These are phyloP conservation scores for Periparus ater DNA, from an alignment of 2,797 vertebrate genomes.

Conservation along the genomic window DNA sequence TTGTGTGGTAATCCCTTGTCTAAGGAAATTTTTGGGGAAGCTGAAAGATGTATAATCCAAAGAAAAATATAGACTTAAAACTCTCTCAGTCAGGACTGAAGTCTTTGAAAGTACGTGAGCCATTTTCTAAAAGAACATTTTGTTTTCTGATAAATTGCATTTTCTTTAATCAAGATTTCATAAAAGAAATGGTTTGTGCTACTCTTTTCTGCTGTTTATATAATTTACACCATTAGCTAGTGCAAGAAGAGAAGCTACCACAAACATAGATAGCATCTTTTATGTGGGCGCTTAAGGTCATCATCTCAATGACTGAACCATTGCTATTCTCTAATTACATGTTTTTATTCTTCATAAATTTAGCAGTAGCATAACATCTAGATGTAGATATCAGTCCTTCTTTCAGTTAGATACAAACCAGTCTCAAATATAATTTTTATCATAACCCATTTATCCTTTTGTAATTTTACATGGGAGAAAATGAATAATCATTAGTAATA, in stretches of 20 bases:
- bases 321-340: background rate
- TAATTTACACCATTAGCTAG: background rate
- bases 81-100: rapidly evolving
- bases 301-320: background rate
- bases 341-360: background rate
- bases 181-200: background rate
- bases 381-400: background rate
- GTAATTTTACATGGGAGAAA: conserved; percentile 3
- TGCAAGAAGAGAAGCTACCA: background rate
- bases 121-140: background rate
- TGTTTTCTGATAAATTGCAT: background rate
- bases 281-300: background rate
- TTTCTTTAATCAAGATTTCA: background rate
- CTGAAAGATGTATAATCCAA: background rate
- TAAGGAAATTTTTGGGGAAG: background rate
- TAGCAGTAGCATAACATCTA: background rate
- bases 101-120: background rate
- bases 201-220: background rate
- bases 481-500: conserved; percentile 14
- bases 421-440: background rate
- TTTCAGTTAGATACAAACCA: background rate
- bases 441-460: background rate
- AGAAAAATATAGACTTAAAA: background rate
- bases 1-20: rapidly evolving
- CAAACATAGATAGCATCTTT: background rate